phyloP scores from a whole-genome alignment of 2,797 vertebrate species.

The Xenentodon cancila region DNA sequence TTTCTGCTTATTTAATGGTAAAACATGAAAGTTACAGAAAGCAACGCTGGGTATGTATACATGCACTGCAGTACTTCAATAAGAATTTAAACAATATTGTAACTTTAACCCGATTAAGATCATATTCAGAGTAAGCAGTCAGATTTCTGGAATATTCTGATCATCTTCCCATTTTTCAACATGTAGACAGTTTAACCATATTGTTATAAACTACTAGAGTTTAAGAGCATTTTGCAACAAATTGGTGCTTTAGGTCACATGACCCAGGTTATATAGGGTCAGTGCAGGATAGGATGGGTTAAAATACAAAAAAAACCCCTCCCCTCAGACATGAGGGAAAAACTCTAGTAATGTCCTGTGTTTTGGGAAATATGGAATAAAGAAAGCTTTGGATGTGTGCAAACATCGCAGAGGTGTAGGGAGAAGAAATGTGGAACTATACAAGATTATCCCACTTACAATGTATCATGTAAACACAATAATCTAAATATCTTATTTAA shows the following conservation, averaged over 20 bases:
- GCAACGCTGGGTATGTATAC: slow-evolving; percentile 10
- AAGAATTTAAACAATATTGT: not conserved
- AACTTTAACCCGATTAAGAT: not conserved
- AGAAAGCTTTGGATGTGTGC: not conserved
- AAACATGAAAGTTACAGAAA: slow-evolving; percentile 40
- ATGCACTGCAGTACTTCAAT: not conserved
- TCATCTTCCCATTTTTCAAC: no score
- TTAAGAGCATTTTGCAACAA: no score
- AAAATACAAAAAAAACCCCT: no score
- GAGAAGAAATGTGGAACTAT: not conserved
- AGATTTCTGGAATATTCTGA: not conserved
- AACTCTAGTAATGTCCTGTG: no score
- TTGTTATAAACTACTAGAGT: no score
- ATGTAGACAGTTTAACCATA: no score
- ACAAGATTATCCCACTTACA: not conserved
- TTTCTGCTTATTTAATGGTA: slow-evolving; percentile 46
- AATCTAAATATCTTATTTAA: not conserved
- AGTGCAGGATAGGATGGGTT: no score
- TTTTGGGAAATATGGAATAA: no score
- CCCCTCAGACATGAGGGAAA: no score
- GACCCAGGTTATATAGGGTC: no score
- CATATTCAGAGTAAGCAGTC: not conserved
- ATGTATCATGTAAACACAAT: not conserved
- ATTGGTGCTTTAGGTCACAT: no score
- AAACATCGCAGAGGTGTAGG: no score